A percentile compares a stretch with the other conserved stretches of the same genome.
phyloP scores from a whole-genome alignment of 2,797 vertebrate species.

The Myoxocephalus aenaeus region DNA sequence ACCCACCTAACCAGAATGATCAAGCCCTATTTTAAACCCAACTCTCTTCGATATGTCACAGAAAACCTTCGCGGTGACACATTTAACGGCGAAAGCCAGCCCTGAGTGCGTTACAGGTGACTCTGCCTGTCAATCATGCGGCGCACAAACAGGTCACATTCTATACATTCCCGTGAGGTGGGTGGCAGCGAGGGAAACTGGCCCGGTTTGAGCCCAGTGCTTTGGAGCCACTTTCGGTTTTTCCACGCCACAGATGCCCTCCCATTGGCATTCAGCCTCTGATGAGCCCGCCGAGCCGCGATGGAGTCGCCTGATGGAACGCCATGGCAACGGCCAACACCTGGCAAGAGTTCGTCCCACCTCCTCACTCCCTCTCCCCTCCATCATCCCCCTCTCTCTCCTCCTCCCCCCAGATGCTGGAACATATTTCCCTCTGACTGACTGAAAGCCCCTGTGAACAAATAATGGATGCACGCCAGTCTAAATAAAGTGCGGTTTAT shows the following conservation, averaged over 20 bases:
- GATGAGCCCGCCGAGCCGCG: slow-evolving; percentile 86
- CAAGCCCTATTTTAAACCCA: slow-evolving; percentile 36
- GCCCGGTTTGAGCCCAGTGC: slow-evolving; percentile 54
- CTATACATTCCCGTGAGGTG: slow-evolving; percentile 64
- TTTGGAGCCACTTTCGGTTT: slow-evolving; percentile 75
- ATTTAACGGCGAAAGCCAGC: slow-evolving; percentile 43
- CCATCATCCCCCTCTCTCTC: slow-evolving; percentile 42
- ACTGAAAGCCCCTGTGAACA: slow-evolving; percentile 95
- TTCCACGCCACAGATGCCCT: slow-evolving; percentile 63
- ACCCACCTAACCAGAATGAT: slow-evolving; percentile 38
- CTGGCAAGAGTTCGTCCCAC: slow-evolving; percentile 93
- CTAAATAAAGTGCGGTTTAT: slow-evolving; percentile 97
- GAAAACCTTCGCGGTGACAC: slow-evolving; percentile 46
- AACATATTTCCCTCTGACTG: slow-evolving; percentile 96
- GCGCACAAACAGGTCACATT: slow-evolving; percentile 58
- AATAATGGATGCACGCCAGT: slow-evolving; percentile 94
- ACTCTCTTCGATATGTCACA: slow-evolving; percentile 28
- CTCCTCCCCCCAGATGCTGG: slow-evolving; percentile 84
- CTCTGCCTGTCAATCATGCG: slow-evolving; percentile 67
- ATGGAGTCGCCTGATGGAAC: slow-evolving; percentile 96
- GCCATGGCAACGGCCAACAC: slow-evolving; percentile 96
- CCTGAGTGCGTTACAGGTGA: slow-evolving; percentile 56
- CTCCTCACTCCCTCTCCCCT: slow-evolving; percentile 69
- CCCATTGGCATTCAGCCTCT: slow-evolving; percentile 90
- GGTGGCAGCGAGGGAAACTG: slow-evolving; percentile 10